Base-by-base conservation (phyloP, 2,113 vertebrate species). In the Acanthisitta chloris region DNA sequence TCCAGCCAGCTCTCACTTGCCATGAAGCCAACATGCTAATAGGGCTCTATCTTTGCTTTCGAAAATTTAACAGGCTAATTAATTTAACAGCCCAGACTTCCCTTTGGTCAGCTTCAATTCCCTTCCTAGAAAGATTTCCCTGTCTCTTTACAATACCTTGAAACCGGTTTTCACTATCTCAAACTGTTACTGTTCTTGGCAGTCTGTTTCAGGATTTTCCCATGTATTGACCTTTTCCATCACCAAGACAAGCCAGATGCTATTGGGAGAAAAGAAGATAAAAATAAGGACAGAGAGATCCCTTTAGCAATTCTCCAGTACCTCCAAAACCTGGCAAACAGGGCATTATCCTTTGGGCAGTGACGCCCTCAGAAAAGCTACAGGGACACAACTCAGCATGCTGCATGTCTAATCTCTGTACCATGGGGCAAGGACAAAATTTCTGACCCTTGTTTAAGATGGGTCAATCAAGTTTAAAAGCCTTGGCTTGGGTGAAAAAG, bases 1-100 rank as follows among this genome's bases (percentile, higher is more conserved):
- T 92, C 72, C 91, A 94, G 96, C 73, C 92, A 97, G 88, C 70
- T 94, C 92, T 86, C 55, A 49, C 33, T 96, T 69, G 57, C 94
- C 40, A 48, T 29, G n/a, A 65, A 92, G 95, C 81, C 95, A 94
- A 70, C 88, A 70, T 49, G 43, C 71, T 95, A 86, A 94, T 11
- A 95, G 55, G 83, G 31, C 83, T 94, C 61, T 48, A 59, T 86
- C 65, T 80, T 92, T 70, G 67, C 85, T 89, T 96, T 95, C 95
- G 95, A 79, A 95, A 91, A 31, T 48, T 66, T 91, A 86, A 89
- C 80, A 90, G 69, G 77, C 42, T 88, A 96, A 95, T 96, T 92
- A 92, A 85, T 91, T 71, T 92, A 97, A 93, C 85, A 94, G 69
- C 61, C 87, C 90, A 94, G 82, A 74, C 43, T 86, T 64, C 81